phyloP scores from a whole-genome alignment of 2,113 vertebrate genomes.

The Microtus pennsylvanicus region DNA sequence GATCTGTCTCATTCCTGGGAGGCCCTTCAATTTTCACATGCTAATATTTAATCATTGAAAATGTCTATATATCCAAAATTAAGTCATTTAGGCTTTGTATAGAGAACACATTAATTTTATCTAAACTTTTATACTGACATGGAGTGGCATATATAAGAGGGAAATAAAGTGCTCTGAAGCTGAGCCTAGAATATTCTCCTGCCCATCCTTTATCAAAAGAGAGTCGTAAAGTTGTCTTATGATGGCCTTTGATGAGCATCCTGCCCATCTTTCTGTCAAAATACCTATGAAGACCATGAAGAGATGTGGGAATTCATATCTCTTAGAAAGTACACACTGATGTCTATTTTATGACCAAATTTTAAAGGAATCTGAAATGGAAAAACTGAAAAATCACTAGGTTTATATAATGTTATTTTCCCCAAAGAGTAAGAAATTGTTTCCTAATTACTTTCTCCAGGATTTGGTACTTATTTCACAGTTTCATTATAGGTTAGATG shows the following conservation, averaged over 20 bases:
- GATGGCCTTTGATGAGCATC: conserved; percentile 40
- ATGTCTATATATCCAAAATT: conserved; percentile 81
- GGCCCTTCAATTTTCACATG: conserved; percentile 76
- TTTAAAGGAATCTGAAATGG: background rate
- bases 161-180: conserved; percentile 69
- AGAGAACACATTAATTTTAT: conserved; percentile 76
- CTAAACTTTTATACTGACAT: conserved; percentile 71
- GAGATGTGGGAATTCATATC: conserved; percentile 7
- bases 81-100: conserved; percentile 78
- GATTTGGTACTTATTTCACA: conserved; percentile 1
- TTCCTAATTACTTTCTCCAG: rapidly evolving
- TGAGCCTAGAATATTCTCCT: conserved; percentile 50
- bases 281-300: background rate
- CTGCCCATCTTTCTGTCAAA: conserved; percentile 1
- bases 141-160: conserved; percentile 71
- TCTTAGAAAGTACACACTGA: background rate
- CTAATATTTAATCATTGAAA: conserved; percentile 86
- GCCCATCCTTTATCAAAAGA: conserved; percentile 50
- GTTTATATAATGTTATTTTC: background rate
- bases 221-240: conserved; percentile 38
- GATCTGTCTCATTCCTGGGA: conserved; percentile 82
- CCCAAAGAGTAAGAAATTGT: background rate
- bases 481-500: background rate
- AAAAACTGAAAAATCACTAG: background rate
- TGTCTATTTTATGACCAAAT: conserved; percentile 15